Evolutionary conservation across 2,888 invertebrate genomes (phyloP).

Genomic region (Drosophila niveifrons): DNA sequence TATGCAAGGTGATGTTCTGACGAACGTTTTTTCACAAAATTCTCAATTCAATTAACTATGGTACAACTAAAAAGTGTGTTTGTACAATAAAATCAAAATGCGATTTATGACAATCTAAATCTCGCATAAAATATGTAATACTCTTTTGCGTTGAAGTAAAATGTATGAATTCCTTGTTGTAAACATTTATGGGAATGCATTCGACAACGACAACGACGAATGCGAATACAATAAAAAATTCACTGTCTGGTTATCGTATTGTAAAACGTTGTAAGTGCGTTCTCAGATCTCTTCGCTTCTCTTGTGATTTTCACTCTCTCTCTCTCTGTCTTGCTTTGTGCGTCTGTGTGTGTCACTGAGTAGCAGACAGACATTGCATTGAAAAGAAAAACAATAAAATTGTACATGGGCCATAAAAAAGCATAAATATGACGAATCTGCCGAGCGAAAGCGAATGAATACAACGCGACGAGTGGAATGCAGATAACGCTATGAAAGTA

Average conservation of each 20-base stretch:
- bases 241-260: constrained; percentile 11
- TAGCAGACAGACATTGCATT: constrained; percentile 60
- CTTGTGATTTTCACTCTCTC: neutral
- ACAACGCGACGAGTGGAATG: neutral
- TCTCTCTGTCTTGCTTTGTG: neutral
- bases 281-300: constrained; percentile 4
- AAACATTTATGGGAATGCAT: neutral
- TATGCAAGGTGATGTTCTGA: too few species aligned
- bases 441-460: neutral
- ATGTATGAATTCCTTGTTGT: too few species aligned
- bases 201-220: neutral
- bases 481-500: constrained; percentile 1
- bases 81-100: too few species aligned
- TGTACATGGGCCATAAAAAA: constrained; percentile 73
- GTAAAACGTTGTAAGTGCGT: constrained; percentile 6
- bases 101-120: too few species aligned
- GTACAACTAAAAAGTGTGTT: too few species aligned
- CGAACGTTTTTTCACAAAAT: too few species aligned
- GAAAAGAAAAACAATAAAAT: constrained; percentile 77
- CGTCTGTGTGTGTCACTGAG: constrained; percentile 3
- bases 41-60: too few species aligned
- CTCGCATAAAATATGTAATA: too few species aligned
- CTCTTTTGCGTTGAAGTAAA: too few species aligned
- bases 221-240: neutral
- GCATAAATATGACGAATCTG: constrained; percentile 68